Evolutionary conservation across 2,888 invertebrate species (phyloP).

Genomic region (Xylophagus ater): DNA sequence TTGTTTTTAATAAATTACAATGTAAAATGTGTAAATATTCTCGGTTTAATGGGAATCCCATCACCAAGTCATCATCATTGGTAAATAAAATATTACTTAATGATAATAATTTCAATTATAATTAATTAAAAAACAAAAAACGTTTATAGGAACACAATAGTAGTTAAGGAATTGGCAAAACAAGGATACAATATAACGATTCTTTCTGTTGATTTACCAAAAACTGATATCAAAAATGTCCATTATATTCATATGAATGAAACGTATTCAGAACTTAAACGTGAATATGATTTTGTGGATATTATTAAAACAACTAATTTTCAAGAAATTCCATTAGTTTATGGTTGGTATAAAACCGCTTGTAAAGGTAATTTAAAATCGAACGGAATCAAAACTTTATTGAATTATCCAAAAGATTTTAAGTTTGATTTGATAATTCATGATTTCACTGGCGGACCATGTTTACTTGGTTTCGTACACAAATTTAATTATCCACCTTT

Average conservation of each 20-base stretch:
- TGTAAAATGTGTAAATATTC: slow-evolving; percentile 9
- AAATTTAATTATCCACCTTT: slow-evolving; percentile 7
- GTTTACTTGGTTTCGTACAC: slow-evolving; percentile 1
- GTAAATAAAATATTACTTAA: slow-evolving; percentile 3
- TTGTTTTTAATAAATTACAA: too few species aligned
- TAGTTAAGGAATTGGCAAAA: slow-evolving; percentile 22
- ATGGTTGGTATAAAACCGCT: too few species aligned
- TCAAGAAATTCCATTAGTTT: too few species aligned
- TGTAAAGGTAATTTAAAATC: too few species aligned
- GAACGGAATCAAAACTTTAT: slow-evolving; percentile 3
- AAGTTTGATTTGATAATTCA: slow-evolving; percentile 4
- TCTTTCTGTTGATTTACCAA: slow-evolving; percentile 13
- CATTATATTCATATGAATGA: slow-evolving; percentile 26
- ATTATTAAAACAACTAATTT: too few species aligned
- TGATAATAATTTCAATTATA: not conserved
- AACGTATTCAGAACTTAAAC: too few species aligned
- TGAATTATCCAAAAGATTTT: slow-evolving; percentile 5
- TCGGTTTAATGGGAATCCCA: slow-evolving; percentile 9
- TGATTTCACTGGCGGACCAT: slow-evolving; percentile 2
- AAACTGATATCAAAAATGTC: slow-evolving; percentile 16
- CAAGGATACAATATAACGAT: slow-evolving; percentile 20
- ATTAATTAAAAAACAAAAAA: too few species aligned
- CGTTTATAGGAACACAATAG: slow-evolving; percentile 15
- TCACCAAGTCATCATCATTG: slow-evolving; percentile 13
- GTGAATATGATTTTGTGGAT: too few species aligned